These are phyloP conservation scores for Crossaster papposus DNA, from an alignment of 53 echinoderm and acorn worm species.

Conservation along the genomic window DNA sequence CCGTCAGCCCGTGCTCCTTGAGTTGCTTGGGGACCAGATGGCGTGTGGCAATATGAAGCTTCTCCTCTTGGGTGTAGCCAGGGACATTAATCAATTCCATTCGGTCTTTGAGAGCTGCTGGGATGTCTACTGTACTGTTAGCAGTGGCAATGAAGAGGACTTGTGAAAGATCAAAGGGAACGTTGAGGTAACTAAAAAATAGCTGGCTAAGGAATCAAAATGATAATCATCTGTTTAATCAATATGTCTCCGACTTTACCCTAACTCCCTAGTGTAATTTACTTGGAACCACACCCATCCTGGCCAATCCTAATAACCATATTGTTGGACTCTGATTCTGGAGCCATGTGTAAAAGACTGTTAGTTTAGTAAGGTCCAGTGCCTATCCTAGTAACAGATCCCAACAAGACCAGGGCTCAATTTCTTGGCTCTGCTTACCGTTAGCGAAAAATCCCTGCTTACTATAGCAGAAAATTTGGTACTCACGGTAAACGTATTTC, in stretches of 20 bases:
- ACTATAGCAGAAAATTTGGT: too few species aligned
- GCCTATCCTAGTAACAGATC: too few species aligned
- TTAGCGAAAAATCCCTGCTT: too few species aligned
- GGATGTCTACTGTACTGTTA: slow-evolving; percentile 85
- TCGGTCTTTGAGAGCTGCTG: slow-evolving; percentile 84
- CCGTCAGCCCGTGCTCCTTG: slow-evolving; percentile 90
- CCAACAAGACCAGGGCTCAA: too few species aligned
- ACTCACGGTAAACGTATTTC: too few species aligned
- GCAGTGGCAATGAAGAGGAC: slow-evolving; percentile 98
- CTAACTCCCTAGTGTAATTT: too few species aligned
- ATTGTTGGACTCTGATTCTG: too few species aligned
- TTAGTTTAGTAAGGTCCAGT: too few species aligned
- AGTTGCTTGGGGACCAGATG: slow-evolving; percentile 93
- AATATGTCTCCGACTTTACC: not conserved
- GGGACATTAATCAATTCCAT: slow-evolving; percentile 97
- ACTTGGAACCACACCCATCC: too few species aligned
- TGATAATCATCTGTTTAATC: not conserved
- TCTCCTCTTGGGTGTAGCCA: slow-evolving; percentile 98
- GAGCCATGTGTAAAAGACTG: too few species aligned
- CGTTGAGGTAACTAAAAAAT: slow-evolving; percentile 87
- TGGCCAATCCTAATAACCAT: too few species aligned
- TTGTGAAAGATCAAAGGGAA: slow-evolving; percentile 98
- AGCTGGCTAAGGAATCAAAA: slow-evolving; percentile 9
- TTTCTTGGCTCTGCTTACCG: too few species aligned
- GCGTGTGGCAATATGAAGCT: slow-evolving; percentile 82